Conservation (phyloP, 2,113 vertebrate genomes). For the Lepus americanus region DNA sequence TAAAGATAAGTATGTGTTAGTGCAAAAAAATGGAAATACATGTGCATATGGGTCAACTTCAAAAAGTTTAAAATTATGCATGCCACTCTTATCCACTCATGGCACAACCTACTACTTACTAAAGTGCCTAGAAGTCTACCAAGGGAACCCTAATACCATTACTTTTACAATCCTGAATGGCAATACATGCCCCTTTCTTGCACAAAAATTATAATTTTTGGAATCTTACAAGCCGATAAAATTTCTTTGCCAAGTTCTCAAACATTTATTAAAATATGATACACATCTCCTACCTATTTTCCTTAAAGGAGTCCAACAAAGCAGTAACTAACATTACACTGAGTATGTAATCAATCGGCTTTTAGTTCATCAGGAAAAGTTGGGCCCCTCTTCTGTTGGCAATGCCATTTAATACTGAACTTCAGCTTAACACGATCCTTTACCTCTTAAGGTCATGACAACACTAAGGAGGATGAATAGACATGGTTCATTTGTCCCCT, state of each 20-base stretch:
- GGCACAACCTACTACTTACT: neutral
- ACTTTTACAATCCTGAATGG: neutral
- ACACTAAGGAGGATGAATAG: constrained; percentile 20
- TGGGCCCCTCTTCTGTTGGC: neutral
- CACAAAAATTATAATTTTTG: neutral
- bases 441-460: neutral
- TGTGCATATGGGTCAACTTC: no score
- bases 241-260: constrained; percentile 16
- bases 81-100: neutral
- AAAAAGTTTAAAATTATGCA: no score
- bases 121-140: neutral
- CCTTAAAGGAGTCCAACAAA: constrained; percentile 34
- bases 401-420: neutral
- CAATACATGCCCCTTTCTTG: neutral
- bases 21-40: no score
- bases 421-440: neutral
- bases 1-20: no score
- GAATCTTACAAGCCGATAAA: neutral
- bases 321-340: neutral
- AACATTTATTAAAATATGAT: constrained; percentile 23
- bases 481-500: neutral
- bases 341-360: neutral
- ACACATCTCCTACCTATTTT: neutral
- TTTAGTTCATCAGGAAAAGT: neutral
- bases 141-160: neutral